A percentile compares a stretch with the other conserved stretches of the same genome.
Evolutionary conservation across 2,888 invertebrate species (phyloP).

Genomic region (Drosophila pseudotalamancana): DNA sequence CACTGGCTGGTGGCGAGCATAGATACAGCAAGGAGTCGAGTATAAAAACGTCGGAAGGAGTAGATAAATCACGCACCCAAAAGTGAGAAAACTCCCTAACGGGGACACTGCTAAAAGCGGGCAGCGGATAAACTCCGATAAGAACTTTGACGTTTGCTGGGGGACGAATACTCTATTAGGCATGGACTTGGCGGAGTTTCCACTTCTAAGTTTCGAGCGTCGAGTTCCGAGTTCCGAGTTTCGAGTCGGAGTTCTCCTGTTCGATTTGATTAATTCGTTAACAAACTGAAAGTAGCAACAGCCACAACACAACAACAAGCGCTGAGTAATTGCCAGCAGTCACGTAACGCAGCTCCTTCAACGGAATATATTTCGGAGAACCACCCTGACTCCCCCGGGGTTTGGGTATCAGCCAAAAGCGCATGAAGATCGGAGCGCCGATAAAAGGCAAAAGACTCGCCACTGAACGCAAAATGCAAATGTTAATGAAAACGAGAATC

Average conservation of each 20-base stretch:
- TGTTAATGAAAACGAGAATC: slow-evolving; percentile 52
- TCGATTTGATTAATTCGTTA: slow-evolving; percentile 84
- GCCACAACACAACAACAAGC: slow-evolving; percentile 40
- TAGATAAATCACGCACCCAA: slow-evolving; percentile 70
- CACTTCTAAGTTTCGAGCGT: no score
- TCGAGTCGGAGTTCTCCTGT: slow-evolving; percentile 28
- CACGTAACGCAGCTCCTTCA: slow-evolving; percentile 59
- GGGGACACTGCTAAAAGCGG: slow-evolving; percentile 52
- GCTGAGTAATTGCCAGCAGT: slow-evolving; percentile 79
- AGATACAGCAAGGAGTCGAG: slow-evolving; percentile 12
- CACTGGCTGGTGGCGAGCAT: slow-evolving; percentile 17
- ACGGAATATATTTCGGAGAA: slow-evolving; percentile 28
- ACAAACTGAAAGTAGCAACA: slow-evolving; percentile 82
- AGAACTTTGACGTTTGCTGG: slow-evolving; percentile 33
- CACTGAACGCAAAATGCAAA: slow-evolving; percentile 45
- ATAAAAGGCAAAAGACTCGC: slow-evolving; percentile 55
- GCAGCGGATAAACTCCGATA: slow-evolving; percentile 36
- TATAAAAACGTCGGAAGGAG: slow-evolving; percentile 72
- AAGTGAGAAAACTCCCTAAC: slow-evolving; percentile 73
- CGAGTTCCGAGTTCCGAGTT: background rate
- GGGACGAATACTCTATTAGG: slow-evolving; percentile 73
- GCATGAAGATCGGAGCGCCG: slow-evolving; percentile 76
- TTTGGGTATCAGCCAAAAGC: slow-evolving; percentile 59
- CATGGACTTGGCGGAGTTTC: slow-evolving; percentile 5
- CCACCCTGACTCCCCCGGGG: slow-evolving; percentile 26